Conservation (phyloP, 1,140 invertebrate genomes). For the Drosophila pallidifrons region DNA sequence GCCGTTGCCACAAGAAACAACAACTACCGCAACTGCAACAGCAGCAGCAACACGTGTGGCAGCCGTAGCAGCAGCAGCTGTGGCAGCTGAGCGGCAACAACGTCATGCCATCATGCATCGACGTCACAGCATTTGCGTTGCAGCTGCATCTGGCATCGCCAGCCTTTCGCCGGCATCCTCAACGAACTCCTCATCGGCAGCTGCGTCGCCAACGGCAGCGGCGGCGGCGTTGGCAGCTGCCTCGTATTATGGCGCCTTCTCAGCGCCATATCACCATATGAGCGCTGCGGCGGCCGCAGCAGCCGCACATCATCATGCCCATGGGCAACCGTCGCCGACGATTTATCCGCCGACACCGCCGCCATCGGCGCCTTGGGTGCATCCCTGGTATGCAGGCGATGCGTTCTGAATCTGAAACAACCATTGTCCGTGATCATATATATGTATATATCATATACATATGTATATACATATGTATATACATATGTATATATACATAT, state of each 20-base stretch:
- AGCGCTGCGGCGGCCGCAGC: constrained; percentile 66
- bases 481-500: too few species aligned
- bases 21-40: constrained; percentile 9
- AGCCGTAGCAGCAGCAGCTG: constrained; percentile 38
- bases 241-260: constrained; percentile 58
- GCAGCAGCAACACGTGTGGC: constrained; percentile 33
- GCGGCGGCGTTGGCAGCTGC: constrained; percentile 66
- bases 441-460: too few species aligned
- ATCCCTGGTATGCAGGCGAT: constrained; percentile 84
- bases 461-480: too few species aligned
- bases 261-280: constrained; percentile 60
- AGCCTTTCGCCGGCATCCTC: constrained; percentile 65
- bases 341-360: constrained; percentile 84
- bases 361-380: constrained; percentile 84
- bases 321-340: constrained; percentile 83
- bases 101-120: constrained; percentile 63
- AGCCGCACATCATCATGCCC: constrained; percentile 63
- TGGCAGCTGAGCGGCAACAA: constrained; percentile 46
- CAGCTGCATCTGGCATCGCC: constrained; percentile 54
- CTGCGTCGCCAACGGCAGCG: constrained; percentile 56
- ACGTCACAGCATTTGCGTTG: constrained; percentile 64
- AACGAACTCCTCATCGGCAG: constrained; percentile 53
- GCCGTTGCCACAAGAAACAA: constrained; percentile 3
- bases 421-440: not conserved
- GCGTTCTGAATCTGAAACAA: constrained; percentile 63